These are phyloP conservation scores for Galeopsomyia nigrocyanea DNA, from an alignment of 2,888 invertebrate species.

Conservation along the genomic window DNA sequence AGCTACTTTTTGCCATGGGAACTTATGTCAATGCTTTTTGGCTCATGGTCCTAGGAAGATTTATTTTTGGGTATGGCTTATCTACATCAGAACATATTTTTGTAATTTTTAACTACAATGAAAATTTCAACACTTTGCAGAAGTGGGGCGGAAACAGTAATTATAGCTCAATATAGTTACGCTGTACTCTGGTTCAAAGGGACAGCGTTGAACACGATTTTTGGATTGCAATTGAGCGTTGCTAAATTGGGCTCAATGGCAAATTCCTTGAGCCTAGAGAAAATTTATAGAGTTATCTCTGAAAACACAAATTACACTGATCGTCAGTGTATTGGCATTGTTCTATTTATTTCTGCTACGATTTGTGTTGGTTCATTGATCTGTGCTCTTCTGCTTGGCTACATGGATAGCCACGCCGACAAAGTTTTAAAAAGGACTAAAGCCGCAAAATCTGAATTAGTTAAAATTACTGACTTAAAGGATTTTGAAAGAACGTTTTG, in stretches of 20 bases:
- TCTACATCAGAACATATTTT: background rate
- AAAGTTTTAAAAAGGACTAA: conserved; percentile 79
- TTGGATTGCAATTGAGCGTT: conserved; percentile 95
- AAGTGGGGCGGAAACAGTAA: conserved; percentile 95
- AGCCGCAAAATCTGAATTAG: conserved; percentile 71
- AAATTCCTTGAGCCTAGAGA: conserved; percentile 94
- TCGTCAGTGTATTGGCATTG: conserved; percentile 81
- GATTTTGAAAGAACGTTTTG: conserved; percentile 89
- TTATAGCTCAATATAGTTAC: conserved; percentile 97
- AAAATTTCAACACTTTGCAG: conserved; percentile 68
- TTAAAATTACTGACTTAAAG: conserved; percentile 82
- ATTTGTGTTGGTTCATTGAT: conserved; percentile 89
- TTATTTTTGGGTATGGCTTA: conserved; percentile 87
- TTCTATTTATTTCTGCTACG: conserved; percentile 81
- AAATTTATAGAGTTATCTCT: conserved; percentile 84
- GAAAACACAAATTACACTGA: conserved; percentile 74
- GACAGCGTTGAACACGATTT: conserved; percentile 97
- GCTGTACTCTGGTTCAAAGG: conserved; percentile 98
- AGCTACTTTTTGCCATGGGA: too few relatives aligned
- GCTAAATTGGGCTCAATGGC: conserved; percentile 95
- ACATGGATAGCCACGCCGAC: conserved; percentile 90
- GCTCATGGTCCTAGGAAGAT: conserved; percentile 93
- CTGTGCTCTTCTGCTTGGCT: conserved; percentile 83
- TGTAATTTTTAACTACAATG: conserved; percentile 29
- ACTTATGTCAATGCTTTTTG: conserved; percentile 84